Conservation (phyloP, 2,113 vertebrate species). For the Odocoileus virginianus region DNA sequence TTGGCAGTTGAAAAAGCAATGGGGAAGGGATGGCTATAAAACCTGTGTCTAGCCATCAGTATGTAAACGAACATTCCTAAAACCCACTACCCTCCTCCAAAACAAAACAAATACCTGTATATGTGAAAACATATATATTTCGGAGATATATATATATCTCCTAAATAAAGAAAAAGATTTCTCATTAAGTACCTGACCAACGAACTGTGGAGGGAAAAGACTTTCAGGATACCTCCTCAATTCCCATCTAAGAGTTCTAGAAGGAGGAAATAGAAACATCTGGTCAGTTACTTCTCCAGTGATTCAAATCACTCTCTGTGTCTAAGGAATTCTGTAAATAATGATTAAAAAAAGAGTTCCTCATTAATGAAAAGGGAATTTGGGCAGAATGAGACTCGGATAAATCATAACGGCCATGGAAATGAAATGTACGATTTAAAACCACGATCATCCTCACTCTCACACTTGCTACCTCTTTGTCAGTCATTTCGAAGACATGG, state of each 20-base stretch:
- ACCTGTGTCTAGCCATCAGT: background rate
- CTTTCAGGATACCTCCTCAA: background rate
- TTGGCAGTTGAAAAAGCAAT: conserved; percentile 21
- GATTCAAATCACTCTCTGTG: background rate
- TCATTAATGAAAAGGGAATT: conserved; percentile 16
- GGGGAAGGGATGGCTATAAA: background rate
- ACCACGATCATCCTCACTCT: background rate
- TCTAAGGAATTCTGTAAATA: conserved; percentile 29
- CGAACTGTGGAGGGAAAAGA: conserved; percentile 24
- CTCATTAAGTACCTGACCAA: background rate
- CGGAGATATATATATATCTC: background rate
- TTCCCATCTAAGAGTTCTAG: background rate
- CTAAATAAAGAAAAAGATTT: background rate
- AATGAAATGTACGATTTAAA: conserved; percentile 17
- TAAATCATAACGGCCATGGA: background rate
- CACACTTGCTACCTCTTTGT: background rate
- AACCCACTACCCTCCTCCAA: background rate
- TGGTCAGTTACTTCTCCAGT: conserved; percentile 6
- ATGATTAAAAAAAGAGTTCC: background rate
- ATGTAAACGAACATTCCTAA: conserved; percentile 31
- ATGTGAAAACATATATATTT: background rate
- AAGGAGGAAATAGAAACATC: conserved; percentile 37
- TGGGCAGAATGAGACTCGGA: background rate
- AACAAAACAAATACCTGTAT: background rate
- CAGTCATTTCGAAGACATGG: background rate